Evolutionary conservation across 1,140 invertebrate genomes (phyloP).

Genomic region (Epicauta chinensis): DNA sequence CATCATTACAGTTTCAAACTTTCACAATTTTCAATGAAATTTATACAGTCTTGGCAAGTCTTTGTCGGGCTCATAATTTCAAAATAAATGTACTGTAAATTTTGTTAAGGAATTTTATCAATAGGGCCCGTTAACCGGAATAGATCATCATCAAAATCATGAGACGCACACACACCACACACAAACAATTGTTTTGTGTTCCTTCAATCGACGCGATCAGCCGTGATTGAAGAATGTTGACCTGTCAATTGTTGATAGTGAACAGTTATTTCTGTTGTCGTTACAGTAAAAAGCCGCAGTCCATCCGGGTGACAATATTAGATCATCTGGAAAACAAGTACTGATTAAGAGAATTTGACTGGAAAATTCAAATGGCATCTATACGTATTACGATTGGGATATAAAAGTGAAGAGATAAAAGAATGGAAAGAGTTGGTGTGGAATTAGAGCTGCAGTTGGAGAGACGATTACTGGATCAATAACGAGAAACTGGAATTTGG

Average conservation of each 20-base stretch:
- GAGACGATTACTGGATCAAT: too few species aligned
- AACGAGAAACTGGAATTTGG: too few species aligned
- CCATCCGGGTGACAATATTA: conserved; percentile 13
- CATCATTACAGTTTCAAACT: conserved; percentile 35
- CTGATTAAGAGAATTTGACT: conserved; percentile 19
- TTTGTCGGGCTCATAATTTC: conserved; percentile 29
- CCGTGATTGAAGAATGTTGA: conserved; percentile 10
- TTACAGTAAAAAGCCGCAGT: conserved; percentile 12
- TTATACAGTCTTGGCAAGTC: conserved; percentile 27
- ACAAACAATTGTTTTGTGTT: too few species aligned
- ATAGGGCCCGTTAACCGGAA: neutral
- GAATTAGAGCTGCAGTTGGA: too few species aligned
- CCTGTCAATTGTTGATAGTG: conserved; percentile 19
- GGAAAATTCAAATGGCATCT: conserved; percentile 8
- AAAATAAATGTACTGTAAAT: conserved; percentile 32
- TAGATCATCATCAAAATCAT: too few species aligned
- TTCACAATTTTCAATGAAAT: conserved; percentile 31
- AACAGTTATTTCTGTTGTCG: conserved; percentile 19
- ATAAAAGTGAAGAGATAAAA: too few species aligned
- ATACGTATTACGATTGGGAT: too few species aligned
- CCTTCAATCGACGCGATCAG: too few species aligned
- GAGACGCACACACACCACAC: too few species aligned
- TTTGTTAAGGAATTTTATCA: conserved; percentile 17
- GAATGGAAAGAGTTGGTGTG: too few species aligned
- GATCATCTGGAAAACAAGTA: conserved; percentile 17